Evolutionary conservation across 2,888 invertebrate species (phyloP), one percentile per base, ranked within the genome.

Genomic region (Ceriagrion tenellum): DNA sequence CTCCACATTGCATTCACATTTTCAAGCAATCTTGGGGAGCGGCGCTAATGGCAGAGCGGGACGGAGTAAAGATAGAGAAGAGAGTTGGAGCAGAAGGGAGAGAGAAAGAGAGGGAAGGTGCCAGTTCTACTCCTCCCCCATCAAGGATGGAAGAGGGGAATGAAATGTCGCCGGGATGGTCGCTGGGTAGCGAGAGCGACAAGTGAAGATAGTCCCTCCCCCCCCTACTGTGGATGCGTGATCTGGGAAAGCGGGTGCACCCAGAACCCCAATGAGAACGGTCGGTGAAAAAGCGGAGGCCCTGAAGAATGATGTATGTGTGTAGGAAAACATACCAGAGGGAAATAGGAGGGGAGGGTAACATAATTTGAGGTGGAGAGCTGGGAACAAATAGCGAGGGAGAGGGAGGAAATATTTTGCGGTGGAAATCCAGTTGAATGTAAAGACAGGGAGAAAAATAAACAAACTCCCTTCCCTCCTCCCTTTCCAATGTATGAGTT

Each of bases 201-300:
- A 69, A 59, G 59, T n/a, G 69, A 69, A 12, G 69, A n/a, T 26
- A 69, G 35, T 13, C 12, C 30, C n/a, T n/a, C n/a, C 10, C 69
- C 30, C 16, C 4, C 2, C 10, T 81, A 47, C n/a, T 47, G 47
- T 8, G 47, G 8, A 8, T 4, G 69, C 56, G 91, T 91, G 40
- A 91, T 55, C 47, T 26, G 69, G 69, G 93, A 74, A 93, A 69
- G 74, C 47, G 69, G 47, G 47, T n/a, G 93, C 63, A 47, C 47
- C n/a, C 69, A 74, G 93, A 47, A n/a, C 74, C 69, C 69, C 93
- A 93, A 93, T 93, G 69, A 93, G 93, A 63, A 69, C 40, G 26
- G 35, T 13, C 13, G 81, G 35, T 35, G 81, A 35, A 35, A 20
- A 81, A 81, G 35, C 8, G 81, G 35, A 35, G 59, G 59, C 10